Conservation (phyloP, 2,888 invertebrate genomes). For the Pseudococcus longispinus region DNA sequence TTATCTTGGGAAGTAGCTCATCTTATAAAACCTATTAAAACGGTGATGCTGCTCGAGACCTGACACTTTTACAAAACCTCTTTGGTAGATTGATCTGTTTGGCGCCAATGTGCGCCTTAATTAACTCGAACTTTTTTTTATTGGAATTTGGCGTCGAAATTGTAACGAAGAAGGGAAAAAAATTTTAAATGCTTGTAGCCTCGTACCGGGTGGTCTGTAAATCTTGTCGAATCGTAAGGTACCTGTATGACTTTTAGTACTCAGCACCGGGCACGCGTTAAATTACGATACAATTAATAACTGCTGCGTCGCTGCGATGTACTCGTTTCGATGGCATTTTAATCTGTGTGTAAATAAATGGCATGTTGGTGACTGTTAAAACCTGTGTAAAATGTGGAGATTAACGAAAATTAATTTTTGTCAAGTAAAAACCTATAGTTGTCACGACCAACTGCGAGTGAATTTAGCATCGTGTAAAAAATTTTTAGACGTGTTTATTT, state of each 20-base stretch:
- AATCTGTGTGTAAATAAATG: background rate
- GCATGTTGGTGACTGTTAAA: background rate
- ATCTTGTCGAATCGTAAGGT: background rate
- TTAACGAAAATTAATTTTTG: background rate
- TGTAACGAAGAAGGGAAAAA: conserved; percentile 13
- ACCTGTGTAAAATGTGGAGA: background rate
- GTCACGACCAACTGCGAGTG: background rate
- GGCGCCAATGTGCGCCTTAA: conserved; percentile 52
- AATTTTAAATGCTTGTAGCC: conserved; percentile 13
- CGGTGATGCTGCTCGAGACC: conserved; percentile 24
- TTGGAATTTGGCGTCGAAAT: conserved; percentile 45
- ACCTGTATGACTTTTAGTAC: conserved; percentile 6
- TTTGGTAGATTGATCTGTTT: conserved; percentile 53
- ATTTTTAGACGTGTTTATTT: background rate
- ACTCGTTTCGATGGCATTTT: background rate
- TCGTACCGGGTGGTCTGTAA: conserved; percentile 42
- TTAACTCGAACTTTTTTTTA: conserved; percentile 52
- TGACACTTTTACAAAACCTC: conserved; percentile 52
- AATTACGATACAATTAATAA: conserved; percentile 25
- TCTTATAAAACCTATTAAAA: conserved; percentile 48
- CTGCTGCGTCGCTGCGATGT: background rate
- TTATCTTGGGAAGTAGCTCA: conserved; percentile 45
- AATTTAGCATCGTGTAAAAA: background rate
- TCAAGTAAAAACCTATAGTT: background rate
- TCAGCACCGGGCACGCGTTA: background rate